Evolutionary conservation across 2,888 invertebrate genomes (phyloP).

Genomic region (Stenodera caucasica): DNA sequence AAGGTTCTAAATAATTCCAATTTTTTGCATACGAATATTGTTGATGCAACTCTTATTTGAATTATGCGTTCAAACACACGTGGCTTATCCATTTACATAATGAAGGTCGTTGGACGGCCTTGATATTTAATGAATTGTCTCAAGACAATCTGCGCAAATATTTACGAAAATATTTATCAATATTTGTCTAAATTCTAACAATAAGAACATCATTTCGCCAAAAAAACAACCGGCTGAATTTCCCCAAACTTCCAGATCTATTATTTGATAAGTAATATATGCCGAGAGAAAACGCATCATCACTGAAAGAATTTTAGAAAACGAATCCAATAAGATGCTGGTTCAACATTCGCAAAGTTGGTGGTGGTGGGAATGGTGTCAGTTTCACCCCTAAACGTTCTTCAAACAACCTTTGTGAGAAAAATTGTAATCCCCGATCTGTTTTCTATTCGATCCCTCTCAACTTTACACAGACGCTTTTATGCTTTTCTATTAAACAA

Average conservation of each 20-base stretch:
- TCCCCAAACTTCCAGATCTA: background rate
- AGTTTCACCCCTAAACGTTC: background rate
- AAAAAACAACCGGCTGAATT: too few relatives aligned
- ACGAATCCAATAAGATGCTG: background rate
- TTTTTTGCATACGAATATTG: background rate
- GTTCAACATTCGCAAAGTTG: background rate
- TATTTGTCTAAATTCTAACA: too few relatives aligned
- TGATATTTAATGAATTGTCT: background rate
- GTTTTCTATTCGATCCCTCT: background rate
- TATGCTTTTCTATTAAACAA: slow-evolving; percentile 2
- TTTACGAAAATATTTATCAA: too few relatives aligned
- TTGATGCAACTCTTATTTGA: slow-evolving; percentile 8
- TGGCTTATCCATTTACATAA: slow-evolving; percentile 23
- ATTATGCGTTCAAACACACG: slow-evolving; percentile 19
- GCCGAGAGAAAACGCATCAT: background rate
- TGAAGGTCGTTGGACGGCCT: slow-evolving; percentile 21
- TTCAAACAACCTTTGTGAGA: background rate
- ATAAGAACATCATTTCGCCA: too few relatives aligned
- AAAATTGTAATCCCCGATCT: slow-evolving; percentile 6
- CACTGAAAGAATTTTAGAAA: too few relatives aligned
- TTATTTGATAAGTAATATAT: background rate
- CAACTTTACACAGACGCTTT: background rate
- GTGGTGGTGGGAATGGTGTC: too few relatives aligned
- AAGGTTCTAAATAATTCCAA: background rate
- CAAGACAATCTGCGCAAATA: too few relatives aligned